Percentiles rank a stretch among this genome's conserved stretches.
These are phyloP conservation scores for Heliconius charithonia DNA, from an alignment of 2,888 invertebrate species.

Conservation along the genomic window DNA sequence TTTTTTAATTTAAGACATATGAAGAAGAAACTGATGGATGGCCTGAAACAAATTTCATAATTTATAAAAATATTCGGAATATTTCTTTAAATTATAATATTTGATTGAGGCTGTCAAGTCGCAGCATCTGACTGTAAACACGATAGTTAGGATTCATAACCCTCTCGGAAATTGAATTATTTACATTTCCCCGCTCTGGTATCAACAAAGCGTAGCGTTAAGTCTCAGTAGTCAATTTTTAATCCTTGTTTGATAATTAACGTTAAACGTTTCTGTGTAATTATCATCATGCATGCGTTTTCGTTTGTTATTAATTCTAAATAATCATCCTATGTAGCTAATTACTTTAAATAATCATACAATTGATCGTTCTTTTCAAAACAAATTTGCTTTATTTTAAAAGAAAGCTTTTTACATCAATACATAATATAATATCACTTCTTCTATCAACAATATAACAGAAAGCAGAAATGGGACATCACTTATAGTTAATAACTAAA, in stretches of 20 bases:
- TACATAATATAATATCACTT: neutral
- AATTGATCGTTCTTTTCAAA: neutral
- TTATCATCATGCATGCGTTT: neutral
- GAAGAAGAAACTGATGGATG: no score
- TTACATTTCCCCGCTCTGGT: no score
- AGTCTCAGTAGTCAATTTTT: neutral
- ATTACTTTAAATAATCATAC: neutral
- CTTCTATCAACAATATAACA: constrained; percentile 14
- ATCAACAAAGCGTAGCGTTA: no score
- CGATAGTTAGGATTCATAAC: no score
- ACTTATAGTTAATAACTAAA: constrained; percentile 41
- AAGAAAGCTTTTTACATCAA: neutral
- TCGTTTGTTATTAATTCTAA: neutral
- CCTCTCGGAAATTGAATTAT: no score
- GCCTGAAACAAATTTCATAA: no score
- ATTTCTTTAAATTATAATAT: no score
- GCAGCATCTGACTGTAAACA: no score
- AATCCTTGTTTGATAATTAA: neutral
- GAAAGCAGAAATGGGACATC: constrained; percentile 27
- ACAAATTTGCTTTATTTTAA: neutral
- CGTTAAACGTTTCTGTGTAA: neutral
- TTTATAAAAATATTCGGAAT: no score
- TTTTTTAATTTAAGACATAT: neutral
- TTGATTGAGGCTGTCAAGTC: no score
- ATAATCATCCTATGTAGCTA: neutral